These are phyloP conservation scores for Melanargia galathea DNA, from an alignment of 2,888 invertebrate species.

Conservation along the genomic window DNA sequence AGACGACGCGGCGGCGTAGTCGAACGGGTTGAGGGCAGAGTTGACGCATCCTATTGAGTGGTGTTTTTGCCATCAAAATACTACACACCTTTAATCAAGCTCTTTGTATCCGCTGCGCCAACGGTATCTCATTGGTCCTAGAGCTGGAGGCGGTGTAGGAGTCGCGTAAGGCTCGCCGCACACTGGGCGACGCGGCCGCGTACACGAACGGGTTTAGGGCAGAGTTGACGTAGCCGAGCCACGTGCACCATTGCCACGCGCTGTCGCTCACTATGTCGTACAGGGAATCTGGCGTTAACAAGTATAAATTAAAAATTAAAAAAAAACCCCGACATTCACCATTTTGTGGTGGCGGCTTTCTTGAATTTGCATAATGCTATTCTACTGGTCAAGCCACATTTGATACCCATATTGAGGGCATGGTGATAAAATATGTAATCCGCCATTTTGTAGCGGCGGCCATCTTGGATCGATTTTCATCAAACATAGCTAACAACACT, in stretches of 20 bases:
- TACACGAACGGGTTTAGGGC: constrained; percentile 86
- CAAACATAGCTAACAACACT: too few species aligned
- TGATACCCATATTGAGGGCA: too few species aligned
- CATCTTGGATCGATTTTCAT: too few species aligned
- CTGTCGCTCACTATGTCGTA: constrained; percentile 77
- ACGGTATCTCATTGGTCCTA: constrained; percentile 49
- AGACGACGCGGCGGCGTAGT: too few species aligned
- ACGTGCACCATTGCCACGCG: constrained; percentile 84
- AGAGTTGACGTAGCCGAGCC: constrained; percentile 87
- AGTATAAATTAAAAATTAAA: too few species aligned
- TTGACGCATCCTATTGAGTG: neutral
- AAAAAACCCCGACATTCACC: too few species aligned
- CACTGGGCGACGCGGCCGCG: constrained; percentile 77
- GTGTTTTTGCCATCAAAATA: too few species aligned
- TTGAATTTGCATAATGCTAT: too few species aligned
- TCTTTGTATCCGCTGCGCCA: constrained; percentile 47
- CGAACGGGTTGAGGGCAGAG: neutral
- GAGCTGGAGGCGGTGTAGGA: constrained; percentile 49
- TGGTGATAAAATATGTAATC: too few species aligned
- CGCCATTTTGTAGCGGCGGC: too few species aligned
- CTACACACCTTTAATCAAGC: constrained; percentile 30
- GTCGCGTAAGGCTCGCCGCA: constrained; percentile 59
- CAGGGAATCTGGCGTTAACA: constrained; percentile 62
- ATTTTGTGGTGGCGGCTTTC: too few species aligned
- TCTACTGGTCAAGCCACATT: too few species aligned